Evolutionary conservation across 2,797 vertebrate genomes (phyloP).

Genomic region (Tapera naevia): DNA sequence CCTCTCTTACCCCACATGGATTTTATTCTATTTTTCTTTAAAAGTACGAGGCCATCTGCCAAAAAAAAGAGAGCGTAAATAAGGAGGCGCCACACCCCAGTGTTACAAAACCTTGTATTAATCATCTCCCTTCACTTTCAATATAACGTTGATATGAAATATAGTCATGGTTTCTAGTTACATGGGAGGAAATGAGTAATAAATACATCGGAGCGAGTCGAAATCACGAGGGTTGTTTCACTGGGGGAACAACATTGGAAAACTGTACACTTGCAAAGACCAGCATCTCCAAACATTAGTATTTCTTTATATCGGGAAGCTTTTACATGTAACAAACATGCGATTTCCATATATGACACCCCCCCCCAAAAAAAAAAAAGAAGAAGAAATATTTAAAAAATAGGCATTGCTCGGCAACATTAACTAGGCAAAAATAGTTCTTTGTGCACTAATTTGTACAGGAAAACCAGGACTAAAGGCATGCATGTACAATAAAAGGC

Average conservation of each 20-base stretch:
- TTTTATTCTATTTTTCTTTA: not conserved
- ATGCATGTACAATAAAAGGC: constrained; percentile 79
- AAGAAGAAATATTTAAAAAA: constrained; percentile 70
- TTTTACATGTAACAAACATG: constrained; percentile 87
- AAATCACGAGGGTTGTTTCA: constrained; percentile 81
- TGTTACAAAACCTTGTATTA: constrained; percentile 89
- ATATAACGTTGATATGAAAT: constrained; percentile 82
- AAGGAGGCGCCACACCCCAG: constrained; percentile 74
- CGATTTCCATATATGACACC: constrained; percentile 79
- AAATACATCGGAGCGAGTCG: constrained; percentile 84
- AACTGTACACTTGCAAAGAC: constrained; percentile 86
- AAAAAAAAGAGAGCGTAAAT: not conserved
- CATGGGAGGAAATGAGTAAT: constrained; percentile 82
- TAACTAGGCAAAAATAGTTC: constrained; percentile 86
- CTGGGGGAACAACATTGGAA: constrained; percentile 80
- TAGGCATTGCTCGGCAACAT: constrained; percentile 85
- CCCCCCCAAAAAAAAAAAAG: not conserved
- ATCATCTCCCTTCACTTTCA: constrained; percentile 85
- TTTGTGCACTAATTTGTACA: constrained; percentile 86
- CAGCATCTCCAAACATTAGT: constrained; percentile 80
- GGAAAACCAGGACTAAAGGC: constrained; percentile 74
- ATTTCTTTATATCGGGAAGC: constrained; percentile 78
- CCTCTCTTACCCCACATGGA: not conserved
- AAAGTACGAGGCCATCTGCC: not conserved
- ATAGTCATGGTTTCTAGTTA: constrained; percentile 80